Base-by-base conservation (phyloP, 2,113 vertebrate genomes). In the Solea solea region DNA sequence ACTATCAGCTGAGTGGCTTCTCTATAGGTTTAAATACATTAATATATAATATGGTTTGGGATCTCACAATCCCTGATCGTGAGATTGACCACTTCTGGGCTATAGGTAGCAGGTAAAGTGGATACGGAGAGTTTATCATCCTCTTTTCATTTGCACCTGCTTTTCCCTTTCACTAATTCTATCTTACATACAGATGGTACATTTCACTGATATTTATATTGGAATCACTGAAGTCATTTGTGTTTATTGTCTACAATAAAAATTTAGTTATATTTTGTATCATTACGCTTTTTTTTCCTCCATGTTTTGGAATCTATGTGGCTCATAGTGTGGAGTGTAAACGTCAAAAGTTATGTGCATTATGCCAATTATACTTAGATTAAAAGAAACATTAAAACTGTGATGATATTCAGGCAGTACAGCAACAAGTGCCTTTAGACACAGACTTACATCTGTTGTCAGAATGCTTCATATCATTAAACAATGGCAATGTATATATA, bases 1-100 rank as follows among this genome's bases (percentile, higher is more conserved):
- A 2, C 83, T 76, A 68, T 76, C 80, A 81, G 88, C 86, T 62
- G 62, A 74, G 78, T 55, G 78, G 78, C 64, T 84, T 80, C 80
- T 87, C 78, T n/a, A 84, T 84, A 77, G 84, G 83, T 90, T 21
- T 90, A 90, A 88, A 87, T 81, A 85, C 88, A 90, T 90, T 88
- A 88, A 91, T 90, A 86, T 80, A 55, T 90, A 88, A 90, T 91
- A 77, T 78, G 81, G 50, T 78, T 64, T 78, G 88, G 86, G 87
- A 85, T 70, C 39, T 56, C 7, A 13, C 62, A 66, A 53, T 87
- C 91, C 86, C 85, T 74, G 74, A 68, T 80, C 78, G 46, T 28
- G 76, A 63, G 71, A 76, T 57, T 87, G 86, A 87, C 76, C 81
- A 85, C 58, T 78, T 55, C 74, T 66, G 59, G 68, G 61, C 21